These are phyloP conservation scores for Lepidochitona cinerea DNA, from an alignment of 2,888 invertebrate genomes.

Conservation along the genomic window DNA sequence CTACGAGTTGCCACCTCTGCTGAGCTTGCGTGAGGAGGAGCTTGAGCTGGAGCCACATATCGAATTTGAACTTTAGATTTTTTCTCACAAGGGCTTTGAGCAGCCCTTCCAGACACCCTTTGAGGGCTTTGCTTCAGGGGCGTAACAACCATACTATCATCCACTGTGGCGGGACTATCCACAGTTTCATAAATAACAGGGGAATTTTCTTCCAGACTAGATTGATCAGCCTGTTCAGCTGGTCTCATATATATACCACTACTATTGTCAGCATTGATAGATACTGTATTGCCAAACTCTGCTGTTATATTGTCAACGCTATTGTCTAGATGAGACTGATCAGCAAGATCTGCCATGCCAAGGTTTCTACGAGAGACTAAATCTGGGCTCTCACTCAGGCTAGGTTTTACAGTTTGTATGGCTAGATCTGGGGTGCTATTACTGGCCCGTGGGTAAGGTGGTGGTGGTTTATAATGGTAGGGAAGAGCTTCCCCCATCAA, in stretches of 20 bases:
- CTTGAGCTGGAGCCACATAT: conserved; percentile 57
- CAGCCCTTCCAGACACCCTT: conserved; percentile 21
- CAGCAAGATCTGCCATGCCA: conserved; percentile 32
- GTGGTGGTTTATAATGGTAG: conserved; percentile 82
- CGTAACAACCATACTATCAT: not conserved
- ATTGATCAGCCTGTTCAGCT: conserved; percentile 50
- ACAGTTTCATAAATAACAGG: not conserved
- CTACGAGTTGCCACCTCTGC: conserved; percentile 58
- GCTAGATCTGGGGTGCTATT: conserved; percentile 89
- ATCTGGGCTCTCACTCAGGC: conserved; percentile 59
- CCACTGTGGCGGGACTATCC: conserved; percentile 48
- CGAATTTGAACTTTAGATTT: conserved; percentile 53
- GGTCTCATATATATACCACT: not conserved
- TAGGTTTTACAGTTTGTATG: conserved; percentile 43
- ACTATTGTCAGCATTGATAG: not conserved
- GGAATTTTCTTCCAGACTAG: not conserved
- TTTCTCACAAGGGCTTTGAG: conserved; percentile 40
- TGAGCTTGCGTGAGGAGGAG: conserved; percentile 56
- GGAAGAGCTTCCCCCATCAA: conserved; percentile 73
- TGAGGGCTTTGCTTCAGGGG: not conserved
- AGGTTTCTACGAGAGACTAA: conserved; percentile 78
- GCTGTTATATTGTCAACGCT: conserved; percentile 53
- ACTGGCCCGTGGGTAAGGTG: conserved; percentile 83
- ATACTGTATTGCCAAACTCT: conserved; percentile 33
- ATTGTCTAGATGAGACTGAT: conserved; percentile 46